Percentiles rank a stretch among this genome's conserved stretches.
These are phyloP conservation scores for Lacerta bilineata DNA, from an alignment of 2,797 vertebrate species.

Conservation along the genomic window DNA sequence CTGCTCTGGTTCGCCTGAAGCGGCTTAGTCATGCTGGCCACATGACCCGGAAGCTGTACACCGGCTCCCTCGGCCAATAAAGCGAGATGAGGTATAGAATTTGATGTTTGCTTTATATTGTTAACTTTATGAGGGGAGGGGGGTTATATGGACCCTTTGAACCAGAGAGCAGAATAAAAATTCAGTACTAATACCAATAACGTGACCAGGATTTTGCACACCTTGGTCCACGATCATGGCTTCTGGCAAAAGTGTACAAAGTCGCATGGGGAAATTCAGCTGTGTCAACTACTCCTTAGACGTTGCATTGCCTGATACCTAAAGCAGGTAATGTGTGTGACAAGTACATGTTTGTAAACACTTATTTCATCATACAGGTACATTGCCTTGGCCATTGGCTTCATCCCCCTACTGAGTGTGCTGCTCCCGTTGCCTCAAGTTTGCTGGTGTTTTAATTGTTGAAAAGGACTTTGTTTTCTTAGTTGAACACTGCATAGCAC, in stretches of 20 bases:
- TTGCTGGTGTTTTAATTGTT: background rate
- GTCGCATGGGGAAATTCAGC: background rate
- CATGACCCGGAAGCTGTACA: too few species aligned
- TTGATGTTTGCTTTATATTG: too few species aligned
- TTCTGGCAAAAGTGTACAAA: background rate
- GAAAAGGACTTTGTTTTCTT: background rate
- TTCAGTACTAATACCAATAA: too few species aligned
- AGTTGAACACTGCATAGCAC: background rate
- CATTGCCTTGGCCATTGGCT: background rate
- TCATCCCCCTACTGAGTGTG: background rate
- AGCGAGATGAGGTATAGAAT: background rate
- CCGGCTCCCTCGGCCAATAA: too few species aligned
- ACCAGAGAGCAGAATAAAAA: too few species aligned
- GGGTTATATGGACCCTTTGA: too few species aligned
- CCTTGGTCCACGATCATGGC: background rate
- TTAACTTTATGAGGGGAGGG: too few species aligned
- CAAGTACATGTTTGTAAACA: background rate
- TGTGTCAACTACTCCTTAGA: background rate
- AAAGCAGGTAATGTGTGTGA: background rate
- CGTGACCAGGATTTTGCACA: background rate
- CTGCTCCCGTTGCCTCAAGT: background rate
- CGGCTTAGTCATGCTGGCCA: too few species aligned
- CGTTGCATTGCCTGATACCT: too few species aligned
- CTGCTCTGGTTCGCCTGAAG: too few species aligned
- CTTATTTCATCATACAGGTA: background rate